Evolutionary conservation across 2,113 vertebrate species (phyloP).

Genomic region (Procavia capensis): DNA sequence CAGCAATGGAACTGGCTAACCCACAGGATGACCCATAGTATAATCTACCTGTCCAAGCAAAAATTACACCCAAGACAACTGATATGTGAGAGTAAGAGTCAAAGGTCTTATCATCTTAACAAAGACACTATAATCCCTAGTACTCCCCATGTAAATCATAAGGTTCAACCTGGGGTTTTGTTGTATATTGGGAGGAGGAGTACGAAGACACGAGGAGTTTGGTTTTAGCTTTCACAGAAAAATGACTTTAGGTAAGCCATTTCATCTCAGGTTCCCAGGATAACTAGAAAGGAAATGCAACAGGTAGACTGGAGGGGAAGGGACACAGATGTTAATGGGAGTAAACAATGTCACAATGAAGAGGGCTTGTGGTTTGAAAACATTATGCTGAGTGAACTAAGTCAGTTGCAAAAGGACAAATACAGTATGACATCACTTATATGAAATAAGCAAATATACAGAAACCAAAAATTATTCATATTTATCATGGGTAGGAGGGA

Average conservation of each 20-base stretch:
- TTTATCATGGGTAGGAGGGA: neutral
- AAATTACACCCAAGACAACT: neutral
- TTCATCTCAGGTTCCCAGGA: conserved; percentile 50
- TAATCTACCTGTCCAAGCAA: neutral
- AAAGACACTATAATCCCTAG: neutral
- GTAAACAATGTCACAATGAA: conserved; percentile 44
- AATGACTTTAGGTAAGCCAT: conserved; percentile 35
- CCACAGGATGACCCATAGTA: conserved; percentile 2
- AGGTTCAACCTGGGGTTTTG: neutral
- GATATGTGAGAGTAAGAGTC: conserved; percentile 8
- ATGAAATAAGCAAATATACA: neutral
- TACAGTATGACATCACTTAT: neutral
- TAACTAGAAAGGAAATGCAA: conserved; percentile 48
- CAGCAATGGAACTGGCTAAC: conserved; percentile 4
- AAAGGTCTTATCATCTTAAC: conserved; percentile 33
- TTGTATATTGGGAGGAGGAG: conserved; percentile 2
- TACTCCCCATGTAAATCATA: conserved; percentile 6
- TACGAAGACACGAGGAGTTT: conserved; percentile 24
- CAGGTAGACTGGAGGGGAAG: neutral
- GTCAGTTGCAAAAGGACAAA: neutral
- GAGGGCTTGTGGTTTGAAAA: neutral
- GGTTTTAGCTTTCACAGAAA: conserved; percentile 49
- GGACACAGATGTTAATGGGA: neutral
- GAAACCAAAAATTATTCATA: neutral
- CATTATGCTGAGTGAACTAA: neutral